Percentiles rank a stretch among this genome's conserved stretches.
phyloP scores from a whole-genome alignment of 2,888 invertebrate genomes.

The Synanthedon vespiformis region DNA sequence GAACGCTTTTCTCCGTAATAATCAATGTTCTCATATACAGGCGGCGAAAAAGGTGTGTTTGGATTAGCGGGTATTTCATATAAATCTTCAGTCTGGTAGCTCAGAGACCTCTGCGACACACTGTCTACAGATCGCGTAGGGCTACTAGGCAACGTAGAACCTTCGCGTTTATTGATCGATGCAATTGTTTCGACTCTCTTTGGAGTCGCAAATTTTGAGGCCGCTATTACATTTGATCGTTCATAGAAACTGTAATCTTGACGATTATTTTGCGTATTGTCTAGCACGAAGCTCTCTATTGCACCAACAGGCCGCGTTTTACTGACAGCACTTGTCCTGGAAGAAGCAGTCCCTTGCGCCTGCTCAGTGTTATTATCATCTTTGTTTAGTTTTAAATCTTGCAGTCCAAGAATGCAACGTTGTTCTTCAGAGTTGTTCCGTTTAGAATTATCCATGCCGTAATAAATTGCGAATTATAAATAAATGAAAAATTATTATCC shows the following conservation, averaged over 20 bases:
- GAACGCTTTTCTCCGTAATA: slow-evolving; percentile 76
- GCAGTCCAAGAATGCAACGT: slow-evolving; percentile 58
- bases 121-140: slow-evolving; percentile 73
- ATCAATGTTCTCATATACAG: slow-evolving; percentile 86
- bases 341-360: slow-evolving; percentile 53
- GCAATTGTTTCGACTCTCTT: slow-evolving; percentile 77
- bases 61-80: slow-evolving; percentile 59
- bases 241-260: slow-evolving; percentile 72
- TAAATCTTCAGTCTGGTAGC: slow-evolving; percentile 58
- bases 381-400: slow-evolving; percentile 67
- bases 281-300: slow-evolving; percentile 75
- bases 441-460: slow-evolving; percentile 52
- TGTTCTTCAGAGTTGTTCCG: slow-evolving; percentile 55
- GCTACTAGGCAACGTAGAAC: slow-evolving; percentile 57
- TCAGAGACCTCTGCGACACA: slow-evolving; percentile 71
- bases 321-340: slow-evolving; percentile 42
- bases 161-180: slow-evolving; percentile 53
- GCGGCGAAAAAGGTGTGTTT: slow-evolving; percentile 45
- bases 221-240: slow-evolving; percentile 79
- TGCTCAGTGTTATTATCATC: slow-evolving; percentile 64
- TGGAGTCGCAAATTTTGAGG: slow-evolving; percentile 82
- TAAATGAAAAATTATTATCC: not conserved
- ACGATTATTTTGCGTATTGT: slow-evolving; percentile 56
- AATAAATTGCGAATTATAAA: not conserved
- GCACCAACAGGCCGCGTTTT: slow-evolving; percentile 73